phyloP scores from a whole-genome alignment of 2,113 vertebrate genomes.

The Gasterosteus nipponicus region DNA sequence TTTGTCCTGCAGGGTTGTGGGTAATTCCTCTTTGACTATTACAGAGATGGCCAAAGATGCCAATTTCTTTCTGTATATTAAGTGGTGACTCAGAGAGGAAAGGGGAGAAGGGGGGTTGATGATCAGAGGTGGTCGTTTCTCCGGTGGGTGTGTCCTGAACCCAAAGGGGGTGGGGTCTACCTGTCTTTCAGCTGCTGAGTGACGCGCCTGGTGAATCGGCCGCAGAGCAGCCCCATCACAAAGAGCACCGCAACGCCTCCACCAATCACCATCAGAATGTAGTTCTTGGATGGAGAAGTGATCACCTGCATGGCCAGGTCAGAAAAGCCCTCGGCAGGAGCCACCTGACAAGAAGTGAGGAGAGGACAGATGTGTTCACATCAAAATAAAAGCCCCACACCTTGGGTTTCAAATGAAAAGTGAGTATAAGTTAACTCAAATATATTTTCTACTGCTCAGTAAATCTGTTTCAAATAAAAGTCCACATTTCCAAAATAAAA shows the following conservation, averaged over 20 bases:
- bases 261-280: slow-evolving; percentile 91
- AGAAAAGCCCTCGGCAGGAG: slow-evolving; percentile 94
- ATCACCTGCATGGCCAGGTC: slow-evolving; percentile 97
- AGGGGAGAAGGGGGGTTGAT: not conserved
- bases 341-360: slow-evolving; percentile 82
- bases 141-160: slow-evolving; percentile 51
- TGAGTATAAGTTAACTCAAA: not conserved
- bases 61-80: not conserved
- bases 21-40: slow-evolving; percentile 26
- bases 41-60: slow-evolving; percentile 2
- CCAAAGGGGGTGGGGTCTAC: slow-evolving; percentile 83
- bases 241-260: slow-evolving; percentile 91
- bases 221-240: slow-evolving; percentile 93
- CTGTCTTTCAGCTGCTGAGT: slow-evolving; percentile 98
- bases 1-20: slow-evolving; percentile 21
- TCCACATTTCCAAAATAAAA: too few relatives aligned
- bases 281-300: slow-evolving; percentile 95
- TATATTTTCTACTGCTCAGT: not conserved
- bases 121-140: slow-evolving; percentile 33
- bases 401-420: not conserved
- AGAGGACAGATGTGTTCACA: not conserved
- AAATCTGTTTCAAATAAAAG: not conserved
- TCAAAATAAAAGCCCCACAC: not conserved
- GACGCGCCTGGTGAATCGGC: slow-evolving; percentile 95
- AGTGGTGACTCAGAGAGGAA: not conserved